Evolutionary conservation across 1,140 invertebrate species (phyloP).

Genomic region (Papilio helenus): DNA sequence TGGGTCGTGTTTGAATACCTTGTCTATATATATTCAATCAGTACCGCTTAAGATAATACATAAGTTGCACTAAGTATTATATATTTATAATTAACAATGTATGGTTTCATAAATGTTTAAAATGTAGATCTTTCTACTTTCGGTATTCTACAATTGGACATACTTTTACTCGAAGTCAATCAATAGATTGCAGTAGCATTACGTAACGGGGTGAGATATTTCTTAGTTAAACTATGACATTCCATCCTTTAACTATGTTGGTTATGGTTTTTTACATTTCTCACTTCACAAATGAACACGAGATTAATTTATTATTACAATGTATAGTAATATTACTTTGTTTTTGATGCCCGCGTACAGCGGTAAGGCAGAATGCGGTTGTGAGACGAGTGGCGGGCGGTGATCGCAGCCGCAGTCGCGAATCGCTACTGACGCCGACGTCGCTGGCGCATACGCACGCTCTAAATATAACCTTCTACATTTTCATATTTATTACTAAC

Average conservation of each 20-base stretch:
- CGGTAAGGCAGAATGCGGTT: constrained; percentile 27
- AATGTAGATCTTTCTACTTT: too few relatives aligned
- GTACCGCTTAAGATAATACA: too few relatives aligned
- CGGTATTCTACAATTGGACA: not conserved
- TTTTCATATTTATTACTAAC: constrained; percentile 75
- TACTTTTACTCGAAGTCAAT: not conserved
- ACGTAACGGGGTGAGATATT: not conserved
- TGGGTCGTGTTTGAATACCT: too few relatives aligned
- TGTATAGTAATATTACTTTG: not conserved
- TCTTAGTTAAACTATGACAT: not conserved
- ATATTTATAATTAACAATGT: too few relatives aligned
- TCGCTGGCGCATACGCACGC: constrained; percentile 49
- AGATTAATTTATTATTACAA: not conserved
- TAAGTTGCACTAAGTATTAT: too few relatives aligned
- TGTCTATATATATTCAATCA: too few relatives aligned
- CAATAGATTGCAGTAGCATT: not conserved
- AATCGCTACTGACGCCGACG: constrained; percentile 48
- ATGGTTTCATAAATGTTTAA: too few relatives aligned
- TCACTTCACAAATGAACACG: constrained; percentile 4
- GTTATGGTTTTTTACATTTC: not conserved
- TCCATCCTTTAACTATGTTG: not conserved
- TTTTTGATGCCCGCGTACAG: constrained; percentile 28
- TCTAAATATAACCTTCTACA: constrained; percentile 69
- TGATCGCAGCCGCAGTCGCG: constrained; percentile 50
- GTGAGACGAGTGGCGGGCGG: constrained; percentile 28